Evolutionary conservation across 2,888 invertebrate species (phyloP), one percentile per base, ranked within the genome.

Genomic region (Lampropteryx suffumata): DNA sequence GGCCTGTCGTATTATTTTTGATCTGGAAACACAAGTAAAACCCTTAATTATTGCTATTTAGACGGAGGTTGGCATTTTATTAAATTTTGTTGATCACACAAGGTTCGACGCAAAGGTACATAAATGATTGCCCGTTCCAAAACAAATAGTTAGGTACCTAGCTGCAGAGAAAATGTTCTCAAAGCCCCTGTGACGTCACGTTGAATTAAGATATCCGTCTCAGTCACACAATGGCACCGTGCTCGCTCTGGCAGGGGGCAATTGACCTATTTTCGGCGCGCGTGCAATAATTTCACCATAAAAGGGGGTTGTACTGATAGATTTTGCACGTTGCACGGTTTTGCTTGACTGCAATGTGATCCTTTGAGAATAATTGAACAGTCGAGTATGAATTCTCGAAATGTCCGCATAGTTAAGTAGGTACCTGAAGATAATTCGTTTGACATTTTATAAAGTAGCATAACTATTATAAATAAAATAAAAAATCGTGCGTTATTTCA

Each of bases 191-290:
- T 88, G 84, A 86, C 88, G 87, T 88, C 87, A 88, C 87, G 82
- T 85, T 79, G 85, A 84, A 84, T 86, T 82, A 85, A 79, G 72
- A 69, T 67, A 64, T 73, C 75, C 62, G 55, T 84, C 86, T 73
- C 70, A 80, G 59, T 85, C 77, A 58, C 69, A 67, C 67, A 61
- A 59, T 49, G 54, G 17, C 17, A 17, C 4, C 61, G 61, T 64
- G 83, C 84, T 77, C 85, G 58, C 73, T 84, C 80, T 59, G 63
- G 61, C 66, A 72, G 80, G 77, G 73, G 81, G 85, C 89, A 88
- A 87, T 90, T 90, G 90, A 90, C 90, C 90, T 86, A 90, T 88
- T 86, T 90, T 87, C 83, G 76, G 76, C 67, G 79, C 76, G 75
- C 80, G 80, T 84, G 82, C 84, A 84, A 87, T 89, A 83, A 86